A percentile compares a stretch with the other conserved stretches of the same genome.
Evolutionary conservation across 2,888 invertebrate species (phyloP).

Genomic region (Dione juno): DNA sequence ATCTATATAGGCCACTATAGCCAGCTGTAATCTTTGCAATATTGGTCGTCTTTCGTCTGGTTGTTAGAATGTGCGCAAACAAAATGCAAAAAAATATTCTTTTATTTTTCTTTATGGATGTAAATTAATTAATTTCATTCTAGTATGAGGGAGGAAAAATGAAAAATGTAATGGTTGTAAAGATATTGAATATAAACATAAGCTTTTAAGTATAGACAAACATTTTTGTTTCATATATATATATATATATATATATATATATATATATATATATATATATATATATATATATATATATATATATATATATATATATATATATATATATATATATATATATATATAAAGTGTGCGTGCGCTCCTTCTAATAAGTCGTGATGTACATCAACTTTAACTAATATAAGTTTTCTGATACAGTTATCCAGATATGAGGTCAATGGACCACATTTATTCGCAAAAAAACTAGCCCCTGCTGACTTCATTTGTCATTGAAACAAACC

Average conservation of each 20-base stretch:
- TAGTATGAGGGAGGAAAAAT: too few relatives aligned
- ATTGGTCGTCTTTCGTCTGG: conserved; percentile 17
- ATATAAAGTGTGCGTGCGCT: neutral
- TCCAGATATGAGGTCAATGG: conserved; percentile 51
- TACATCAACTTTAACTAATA: conserved; percentile 27
- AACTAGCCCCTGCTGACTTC: conserved; percentile 45
- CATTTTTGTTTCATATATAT: too few relatives aligned
- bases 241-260: too few relatives aligned
- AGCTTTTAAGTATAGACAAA: too few relatives aligned
- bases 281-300: too few relatives aligned
- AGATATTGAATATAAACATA: too few relatives aligned
- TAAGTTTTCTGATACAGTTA: conserved; percentile 55
- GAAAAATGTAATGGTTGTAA: too few relatives aligned
- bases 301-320: too few relatives aligned
- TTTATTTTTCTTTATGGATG: too few relatives aligned
- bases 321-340: neutral
- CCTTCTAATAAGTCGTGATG: neutral
- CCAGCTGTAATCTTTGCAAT: conserved; percentile 25
- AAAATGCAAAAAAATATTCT: neutral
- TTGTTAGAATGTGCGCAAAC: conserved; percentile 16
- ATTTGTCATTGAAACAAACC: conserved; percentile 43
- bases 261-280: too few relatives aligned
- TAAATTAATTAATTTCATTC: too few relatives aligned
- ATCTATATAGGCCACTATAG: conserved; percentile 34
- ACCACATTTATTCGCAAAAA: conserved; percentile 46